Conservation (phyloP, 1,140 invertebrate species). For the Anthonomus grandis region DNA sequence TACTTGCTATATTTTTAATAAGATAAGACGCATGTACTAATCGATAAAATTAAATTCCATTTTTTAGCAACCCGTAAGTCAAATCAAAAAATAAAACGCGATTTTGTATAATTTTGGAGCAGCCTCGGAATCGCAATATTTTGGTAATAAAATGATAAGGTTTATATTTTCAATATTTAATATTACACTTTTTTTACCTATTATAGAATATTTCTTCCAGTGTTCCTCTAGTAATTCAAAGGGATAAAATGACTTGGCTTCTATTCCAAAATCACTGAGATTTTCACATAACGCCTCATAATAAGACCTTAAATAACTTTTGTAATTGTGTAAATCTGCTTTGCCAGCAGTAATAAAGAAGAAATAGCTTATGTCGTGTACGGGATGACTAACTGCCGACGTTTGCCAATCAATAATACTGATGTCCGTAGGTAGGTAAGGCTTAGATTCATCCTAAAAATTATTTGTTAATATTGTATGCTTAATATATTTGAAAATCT, state of each 20-base stretch:
- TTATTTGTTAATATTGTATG: not conserved
- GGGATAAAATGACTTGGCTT: constrained; percentile 6
- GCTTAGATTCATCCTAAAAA: constrained; percentile 19
- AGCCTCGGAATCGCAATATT: too few species aligned
- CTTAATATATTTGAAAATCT: not conserved
- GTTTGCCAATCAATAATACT: constrained; percentile 18
- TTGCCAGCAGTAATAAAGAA: constrained; percentile 13
- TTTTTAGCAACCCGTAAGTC: too few species aligned
- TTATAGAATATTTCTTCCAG: not conserved
- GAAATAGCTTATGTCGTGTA: constrained; percentile 12
- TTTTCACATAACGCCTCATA: not conserved
- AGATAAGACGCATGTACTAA: too few species aligned
- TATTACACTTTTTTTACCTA: not conserved
- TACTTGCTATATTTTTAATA: too few species aligned
- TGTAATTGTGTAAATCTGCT: constrained; percentile 6
- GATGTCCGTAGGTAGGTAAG: constrained; percentile 5
- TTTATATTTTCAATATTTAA: not conserved
- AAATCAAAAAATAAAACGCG: too few species aligned
- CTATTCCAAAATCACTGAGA: constrained; percentile 9
- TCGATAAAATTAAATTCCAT: too few species aligned
- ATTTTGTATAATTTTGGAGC: too few species aligned
- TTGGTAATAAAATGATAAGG: not conserved
- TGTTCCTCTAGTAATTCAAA: constrained; percentile 8
- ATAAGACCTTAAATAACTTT: constrained; percentile 3
- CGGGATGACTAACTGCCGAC: not conserved